These are phyloP conservation scores for Drosophila robusta DNA, from an alignment of 2,888 invertebrate genomes.

Conservation along the genomic window DNA sequence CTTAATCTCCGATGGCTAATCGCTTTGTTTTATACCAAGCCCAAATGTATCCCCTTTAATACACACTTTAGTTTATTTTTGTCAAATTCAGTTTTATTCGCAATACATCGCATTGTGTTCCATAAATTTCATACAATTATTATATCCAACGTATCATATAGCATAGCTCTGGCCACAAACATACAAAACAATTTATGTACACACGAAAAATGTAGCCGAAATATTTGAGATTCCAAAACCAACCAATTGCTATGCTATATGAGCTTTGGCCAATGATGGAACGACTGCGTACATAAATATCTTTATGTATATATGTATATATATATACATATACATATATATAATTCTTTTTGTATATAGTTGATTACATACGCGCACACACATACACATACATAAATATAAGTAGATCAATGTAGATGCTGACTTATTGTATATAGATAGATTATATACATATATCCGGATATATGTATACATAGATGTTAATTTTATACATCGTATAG, in stretches of 20 bases:
- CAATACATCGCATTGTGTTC: constrained; percentile 33
- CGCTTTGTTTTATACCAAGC: background rate
- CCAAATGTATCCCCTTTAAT: background rate
- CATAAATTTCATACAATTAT: constrained; percentile 32
- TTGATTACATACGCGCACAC: constrained; percentile 10
- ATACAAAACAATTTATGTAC: constrained; percentile 7
- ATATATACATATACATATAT: constrained; percentile 11
- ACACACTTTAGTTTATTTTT: background rate
- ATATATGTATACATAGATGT: constrained; percentile 8
- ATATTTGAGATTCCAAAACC: background rate
- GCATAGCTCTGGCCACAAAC: constrained; percentile 12
- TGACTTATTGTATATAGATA: constrained; percentile 42
- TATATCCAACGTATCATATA: constrained; percentile 23
- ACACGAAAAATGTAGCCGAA: constrained; percentile 13
- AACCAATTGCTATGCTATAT: constrained; percentile 14
- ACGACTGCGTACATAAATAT: constrained; percentile 12
- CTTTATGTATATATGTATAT: constrained; percentile 8
- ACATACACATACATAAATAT: constrained; percentile 29
- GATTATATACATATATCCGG: constrained; percentile 15
- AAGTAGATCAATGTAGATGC: constrained; percentile 28
- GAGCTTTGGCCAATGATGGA: constrained; percentile 16
- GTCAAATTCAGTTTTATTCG: constrained; percentile 49
- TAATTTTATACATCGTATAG: background rate
- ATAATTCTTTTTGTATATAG: constrained; percentile 1
- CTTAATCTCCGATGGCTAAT: too few species aligned